A percentile compares a stretch with the other conserved stretches of the same genome.
These are phyloP conservation scores for Todiramphus saurophagus DNA, from an alignment of 2,113 vertebrate genomes.

Conservation along the genomic window DNA sequence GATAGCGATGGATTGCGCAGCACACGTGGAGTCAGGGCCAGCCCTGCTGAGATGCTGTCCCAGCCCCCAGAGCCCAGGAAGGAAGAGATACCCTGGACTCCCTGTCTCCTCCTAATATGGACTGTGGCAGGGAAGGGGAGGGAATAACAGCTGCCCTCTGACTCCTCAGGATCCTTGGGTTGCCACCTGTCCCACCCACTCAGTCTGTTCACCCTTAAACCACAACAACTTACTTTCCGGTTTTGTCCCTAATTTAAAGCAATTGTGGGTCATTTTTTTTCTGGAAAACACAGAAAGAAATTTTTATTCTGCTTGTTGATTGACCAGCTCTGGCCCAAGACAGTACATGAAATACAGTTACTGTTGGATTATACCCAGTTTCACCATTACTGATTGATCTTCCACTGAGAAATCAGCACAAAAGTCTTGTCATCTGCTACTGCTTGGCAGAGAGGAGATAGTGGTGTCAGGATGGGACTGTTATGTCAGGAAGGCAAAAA, in stretches of 20 bases:
- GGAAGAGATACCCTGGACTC: too few species aligned
- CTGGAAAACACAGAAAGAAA: background rate
- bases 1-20: too few species aligned
- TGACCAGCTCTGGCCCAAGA: conserved; percentile 43
- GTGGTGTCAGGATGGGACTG: background rate
- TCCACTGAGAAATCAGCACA: conserved; percentile 28
- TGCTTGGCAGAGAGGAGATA: conserved; percentile 31
- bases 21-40: too few species aligned
- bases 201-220: too few species aligned
- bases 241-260: background rate
- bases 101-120: too few species aligned
- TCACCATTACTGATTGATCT: conserved; percentile 45
- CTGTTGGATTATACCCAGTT: conserved; percentile 26
- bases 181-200: too few species aligned
- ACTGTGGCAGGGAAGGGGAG: too few species aligned
- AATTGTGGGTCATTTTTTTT: background rate
- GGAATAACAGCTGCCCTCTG: too few species aligned
- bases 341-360: conserved; percentile 30
- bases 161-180: too few species aligned
- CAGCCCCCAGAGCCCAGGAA: too few species aligned
- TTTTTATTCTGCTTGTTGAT: conserved; percentile 47
- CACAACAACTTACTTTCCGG: background rate
- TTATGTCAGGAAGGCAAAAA: background rate
- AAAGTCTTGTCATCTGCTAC: background rate
- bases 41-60: too few species aligned